A percentile compares a stretch with the other conserved stretches of the same genome.
These are phyloP conservation scores for Galaxias olidus DNA, from an alignment of 2,797 vertebrate species.

Conservation along the genomic window DNA sequence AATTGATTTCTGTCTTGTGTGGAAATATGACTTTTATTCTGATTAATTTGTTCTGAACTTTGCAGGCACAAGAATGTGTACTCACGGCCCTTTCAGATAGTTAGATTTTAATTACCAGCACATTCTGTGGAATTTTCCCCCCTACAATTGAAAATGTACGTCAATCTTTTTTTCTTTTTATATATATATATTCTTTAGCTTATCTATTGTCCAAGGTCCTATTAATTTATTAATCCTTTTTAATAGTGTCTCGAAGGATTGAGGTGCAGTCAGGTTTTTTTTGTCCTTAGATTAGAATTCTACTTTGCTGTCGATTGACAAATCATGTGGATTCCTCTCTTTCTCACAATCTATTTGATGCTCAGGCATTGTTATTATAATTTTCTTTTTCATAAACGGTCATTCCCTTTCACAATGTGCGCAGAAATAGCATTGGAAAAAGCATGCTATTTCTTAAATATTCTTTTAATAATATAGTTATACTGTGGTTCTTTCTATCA, in stretches of 20 bases:
- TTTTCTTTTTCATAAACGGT: slow-evolving; percentile 12
- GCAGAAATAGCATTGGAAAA: slow-evolving; percentile 26
- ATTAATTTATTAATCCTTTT: not conserved
- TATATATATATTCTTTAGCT: no score
- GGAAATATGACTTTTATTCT: no score
- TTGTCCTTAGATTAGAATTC: no score
- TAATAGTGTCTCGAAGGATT: not conserved
- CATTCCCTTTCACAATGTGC: not conserved
- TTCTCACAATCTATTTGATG: slow-evolving; percentile 26
- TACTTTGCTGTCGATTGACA: no score
- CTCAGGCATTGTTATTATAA: slow-evolving; percentile 27
- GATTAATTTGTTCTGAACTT: no score
- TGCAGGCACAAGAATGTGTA: no score
- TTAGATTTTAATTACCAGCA: no score
- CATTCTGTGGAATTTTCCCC: no score
- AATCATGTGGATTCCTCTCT: slow-evolving; percentile 17
- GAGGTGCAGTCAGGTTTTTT: no score
- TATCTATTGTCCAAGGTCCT: slow-evolving; percentile 11
- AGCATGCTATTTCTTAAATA: slow-evolving; percentile 20
- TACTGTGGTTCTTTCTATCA: slow-evolving; percentile 26
- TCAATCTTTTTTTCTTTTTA: not conserved
- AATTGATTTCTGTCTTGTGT: no score
- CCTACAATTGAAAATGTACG: no score
- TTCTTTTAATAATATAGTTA: slow-evolving; percentile 22
- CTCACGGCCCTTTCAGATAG: no score